Evolutionary conservation across 2,113 vertebrate species (phyloP).

Genomic region (Crotophaga sulcirostris): DNA sequence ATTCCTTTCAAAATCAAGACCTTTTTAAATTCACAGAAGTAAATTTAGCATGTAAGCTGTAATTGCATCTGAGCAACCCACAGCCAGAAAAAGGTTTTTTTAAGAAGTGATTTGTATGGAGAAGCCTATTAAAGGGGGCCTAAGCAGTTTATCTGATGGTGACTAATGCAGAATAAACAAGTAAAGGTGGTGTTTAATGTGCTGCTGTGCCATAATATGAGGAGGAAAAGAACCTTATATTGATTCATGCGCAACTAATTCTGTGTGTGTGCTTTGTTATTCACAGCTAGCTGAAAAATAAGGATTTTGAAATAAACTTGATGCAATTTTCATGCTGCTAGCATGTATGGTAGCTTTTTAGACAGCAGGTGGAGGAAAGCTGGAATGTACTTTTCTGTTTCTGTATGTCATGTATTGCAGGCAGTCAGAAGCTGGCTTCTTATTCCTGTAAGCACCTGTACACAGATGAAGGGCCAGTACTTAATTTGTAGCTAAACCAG

Average conservation of each 20-base stretch:
- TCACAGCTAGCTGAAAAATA: conserved; percentile 3
- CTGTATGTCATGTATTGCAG: neutral
- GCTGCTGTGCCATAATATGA: neutral
- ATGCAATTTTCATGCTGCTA: neutral
- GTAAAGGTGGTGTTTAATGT: neutral
- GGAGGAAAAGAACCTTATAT: neutral
- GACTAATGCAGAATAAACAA: conserved; percentile 17
- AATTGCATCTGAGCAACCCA: neutral
- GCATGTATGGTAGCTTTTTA: neutral
- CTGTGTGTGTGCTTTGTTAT: neutral
- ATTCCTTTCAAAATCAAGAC: neutral
- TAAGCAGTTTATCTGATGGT: conserved; percentile 24
- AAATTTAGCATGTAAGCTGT: neutral
- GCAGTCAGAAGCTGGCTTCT: neutral
- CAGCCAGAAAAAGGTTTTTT: neutral
- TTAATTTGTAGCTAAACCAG: neutral
- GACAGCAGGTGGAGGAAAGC: neutral
- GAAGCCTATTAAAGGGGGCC: neutral
- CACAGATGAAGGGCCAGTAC: neutral
- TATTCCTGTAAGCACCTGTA: neutral
- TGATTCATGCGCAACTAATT: neutral
- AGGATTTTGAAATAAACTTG: neutral
- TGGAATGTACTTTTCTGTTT: neutral
- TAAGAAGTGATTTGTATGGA: neutral
- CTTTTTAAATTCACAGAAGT: neutral